Evolutionary conservation across 1,140 invertebrate genomes (phyloP).

Genomic region (Leptinotarsa texana): DNA sequence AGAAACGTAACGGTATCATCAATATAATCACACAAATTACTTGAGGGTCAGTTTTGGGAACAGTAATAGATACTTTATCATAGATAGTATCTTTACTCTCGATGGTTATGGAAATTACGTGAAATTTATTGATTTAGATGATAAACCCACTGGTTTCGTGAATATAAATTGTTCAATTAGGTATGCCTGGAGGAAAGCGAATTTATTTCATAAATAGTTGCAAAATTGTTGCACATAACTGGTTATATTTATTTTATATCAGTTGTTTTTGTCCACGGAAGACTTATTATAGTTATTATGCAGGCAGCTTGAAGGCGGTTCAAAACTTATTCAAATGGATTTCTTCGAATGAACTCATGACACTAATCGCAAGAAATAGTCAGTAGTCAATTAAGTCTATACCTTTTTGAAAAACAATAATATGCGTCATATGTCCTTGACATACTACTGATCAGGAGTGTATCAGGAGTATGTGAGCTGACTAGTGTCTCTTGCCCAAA

Average conservation of each 20-base stretch:
- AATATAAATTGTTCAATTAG: constrained; percentile 19
- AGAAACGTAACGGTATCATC: constrained; percentile 1
- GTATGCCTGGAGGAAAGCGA: constrained; percentile 10
- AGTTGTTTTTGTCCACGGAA: not conserved
- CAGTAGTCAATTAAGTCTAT: no score
- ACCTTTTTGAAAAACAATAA: no score
- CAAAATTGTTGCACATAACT: constrained; percentile 8
- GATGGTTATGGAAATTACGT: constrained; percentile 16
- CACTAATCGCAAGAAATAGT: no score
- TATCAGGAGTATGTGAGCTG: no score
- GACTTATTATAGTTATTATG: not conserved
- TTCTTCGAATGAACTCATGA: no score
- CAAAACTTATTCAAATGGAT: not conserved
- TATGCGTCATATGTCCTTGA: no score
- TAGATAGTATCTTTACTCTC: constrained; percentile 11
- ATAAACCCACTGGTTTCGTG: constrained; percentile 20
- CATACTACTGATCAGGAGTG: no score
- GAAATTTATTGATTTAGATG: constrained; percentile 18
- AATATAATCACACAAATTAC: constrained; percentile 11
- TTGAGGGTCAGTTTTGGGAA: constrained; percentile 16
- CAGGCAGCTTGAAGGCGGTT: not conserved
- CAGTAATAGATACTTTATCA: constrained; percentile 13
- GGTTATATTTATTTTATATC: not conserved
- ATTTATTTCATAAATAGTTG: constrained; percentile 14
- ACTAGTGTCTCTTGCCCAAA: no score